These are phyloP conservation scores for Hippocampus zosterae DNA, from an alignment of 2,113 vertebrate genomes.

Conservation along the genomic window DNA sequence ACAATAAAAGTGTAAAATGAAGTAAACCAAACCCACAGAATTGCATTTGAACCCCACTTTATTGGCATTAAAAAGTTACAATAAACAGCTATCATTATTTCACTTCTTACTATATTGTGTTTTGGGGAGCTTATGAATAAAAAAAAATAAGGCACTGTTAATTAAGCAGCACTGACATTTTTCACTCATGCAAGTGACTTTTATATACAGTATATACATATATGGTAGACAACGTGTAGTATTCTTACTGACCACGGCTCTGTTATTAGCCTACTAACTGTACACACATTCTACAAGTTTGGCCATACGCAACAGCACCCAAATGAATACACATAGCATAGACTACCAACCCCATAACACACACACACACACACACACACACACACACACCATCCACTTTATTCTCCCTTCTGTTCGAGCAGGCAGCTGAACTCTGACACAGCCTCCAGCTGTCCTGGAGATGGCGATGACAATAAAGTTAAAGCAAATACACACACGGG, in stretches of 20 bases:
- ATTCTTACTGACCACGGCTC: conserved; percentile 51
- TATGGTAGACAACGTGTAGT: conserved; percentile 72
- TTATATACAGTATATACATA: conserved; percentile 44
- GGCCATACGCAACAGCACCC: conserved; percentile 31
- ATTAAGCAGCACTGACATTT: conserved; percentile 63
- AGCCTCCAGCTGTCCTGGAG: conserved; percentile 65
- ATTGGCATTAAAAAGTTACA: conserved; percentile 72
- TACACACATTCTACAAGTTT: conserved; percentile 2
- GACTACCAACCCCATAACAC: conserved; percentile 1
- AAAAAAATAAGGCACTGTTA: conserved; percentile 73
- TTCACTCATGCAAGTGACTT: conserved; percentile 55
- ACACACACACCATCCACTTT: conserved; percentile 1
- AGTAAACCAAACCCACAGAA: not conserved
- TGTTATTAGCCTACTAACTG: conserved; percentile 72
- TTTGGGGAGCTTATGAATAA: conserved; percentile 30
- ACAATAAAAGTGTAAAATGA: no score
- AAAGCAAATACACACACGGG: conserved; percentile 36
- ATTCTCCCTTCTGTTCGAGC: conserved; percentile 48
- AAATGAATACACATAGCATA: conserved; percentile 24
- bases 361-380: not conserved
- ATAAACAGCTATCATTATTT: conserved; percentile 70
- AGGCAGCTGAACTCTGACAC: conserved; percentile 65
- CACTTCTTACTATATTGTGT: conserved; percentile 76
- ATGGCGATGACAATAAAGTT: conserved; percentile 54
- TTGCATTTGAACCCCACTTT: conserved; percentile 55